Evolutionary conservation across 2,888 invertebrate species (phyloP), one percentile per base, ranked within the genome.

Genomic region (Pantelozetes paolii): DNA sequence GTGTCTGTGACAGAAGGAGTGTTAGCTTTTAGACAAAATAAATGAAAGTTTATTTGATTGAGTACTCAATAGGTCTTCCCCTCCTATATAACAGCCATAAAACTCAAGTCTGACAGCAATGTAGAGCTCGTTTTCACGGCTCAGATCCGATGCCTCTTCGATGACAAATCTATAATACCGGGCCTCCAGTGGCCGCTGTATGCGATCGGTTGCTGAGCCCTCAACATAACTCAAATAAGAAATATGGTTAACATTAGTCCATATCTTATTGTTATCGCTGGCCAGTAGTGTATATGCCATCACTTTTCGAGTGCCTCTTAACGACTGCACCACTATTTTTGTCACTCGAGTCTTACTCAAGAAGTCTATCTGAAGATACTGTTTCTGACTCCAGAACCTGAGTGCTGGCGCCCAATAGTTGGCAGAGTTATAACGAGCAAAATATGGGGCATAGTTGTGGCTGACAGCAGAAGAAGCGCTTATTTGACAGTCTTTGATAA

Each of bases 381-480:
- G 75, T 50, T 77, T 74, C 45, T 76, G 73, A 18, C 13, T 9
- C 48, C 48, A 48, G 13, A 45, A 70, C 48, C 76, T 75, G 1
- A 76, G 57, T 11, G 77, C 75, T 2, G 77, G 78, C 18, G 78
- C 76, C 78, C 78, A 78, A 28, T 72, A 75, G 20, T 70, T 48
- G 32, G 48, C 69, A 13, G 69, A 73, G 40, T 71, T 73, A 26
- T 69, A 54, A 9, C 78, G 75, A 23, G 71, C 74, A 36, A 76
- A 73, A 42, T 73, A 75, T 23, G 78, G 78, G 1, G 77, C 78
- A 11, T 73, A 75, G 57, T 77, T 76, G 71, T 71, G 73, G 45
- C 74, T 75, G n/a, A 77, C 76, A 0, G 78, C 77, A 15, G 78
- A 78, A 8, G 78, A 78, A n/a, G 77, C 78, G 48, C 75, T 77